Conservation (phyloP, 2,797 vertebrate genomes). For the Gymnoscopelus braueri region DNA sequence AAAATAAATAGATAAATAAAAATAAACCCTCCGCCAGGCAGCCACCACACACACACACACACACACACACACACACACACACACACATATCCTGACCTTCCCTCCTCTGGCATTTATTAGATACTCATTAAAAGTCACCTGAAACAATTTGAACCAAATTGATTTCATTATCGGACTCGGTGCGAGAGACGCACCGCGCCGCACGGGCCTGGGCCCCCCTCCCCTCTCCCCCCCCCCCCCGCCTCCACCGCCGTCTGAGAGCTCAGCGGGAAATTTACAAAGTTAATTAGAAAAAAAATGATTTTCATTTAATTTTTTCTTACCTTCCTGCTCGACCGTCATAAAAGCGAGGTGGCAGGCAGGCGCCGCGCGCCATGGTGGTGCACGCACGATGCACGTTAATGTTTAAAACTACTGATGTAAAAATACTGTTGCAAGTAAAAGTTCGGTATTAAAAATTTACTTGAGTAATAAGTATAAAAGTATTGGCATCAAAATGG, state of each 20-base stretch:
- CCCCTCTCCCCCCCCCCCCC: no score
- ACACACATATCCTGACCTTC: slow-evolving; percentile 75
- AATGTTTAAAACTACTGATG: no score
- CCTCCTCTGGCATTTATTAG: slow-evolving; percentile 77
- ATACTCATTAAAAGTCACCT: slow-evolving; percentile 86
- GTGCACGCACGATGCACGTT: no score
- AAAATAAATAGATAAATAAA: slow-evolving; percentile 35
- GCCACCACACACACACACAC: slow-evolving; percentile 12
- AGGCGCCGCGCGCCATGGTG: slow-evolving; percentile 3
- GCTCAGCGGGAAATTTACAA: slow-evolving; percentile 96
- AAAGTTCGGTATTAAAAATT: no score
- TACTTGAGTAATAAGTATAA: no score
- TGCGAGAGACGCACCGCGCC: slow-evolving; percentile 13
- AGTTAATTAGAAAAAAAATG: slow-evolving; percentile 90
- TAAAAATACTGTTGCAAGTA: no score
- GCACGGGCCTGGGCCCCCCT: no score
- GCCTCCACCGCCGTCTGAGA: slow-evolving; percentile 86
- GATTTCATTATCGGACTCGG: slow-evolving; percentile 98
- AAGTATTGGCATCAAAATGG: no score
- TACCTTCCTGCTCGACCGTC: slow-evolving; percentile 15
- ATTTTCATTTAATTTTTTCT: slow-evolving; percentile 69
- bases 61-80: no score
- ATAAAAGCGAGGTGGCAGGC: slow-evolving; percentile 38
- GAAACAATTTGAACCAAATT: slow-evolving; percentile 92
- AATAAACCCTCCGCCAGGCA: slow-evolving; percentile 17